Evolutionary conservation across 1,140 invertebrate species (phyloP).

Genomic region (Psix sp.): DNA sequence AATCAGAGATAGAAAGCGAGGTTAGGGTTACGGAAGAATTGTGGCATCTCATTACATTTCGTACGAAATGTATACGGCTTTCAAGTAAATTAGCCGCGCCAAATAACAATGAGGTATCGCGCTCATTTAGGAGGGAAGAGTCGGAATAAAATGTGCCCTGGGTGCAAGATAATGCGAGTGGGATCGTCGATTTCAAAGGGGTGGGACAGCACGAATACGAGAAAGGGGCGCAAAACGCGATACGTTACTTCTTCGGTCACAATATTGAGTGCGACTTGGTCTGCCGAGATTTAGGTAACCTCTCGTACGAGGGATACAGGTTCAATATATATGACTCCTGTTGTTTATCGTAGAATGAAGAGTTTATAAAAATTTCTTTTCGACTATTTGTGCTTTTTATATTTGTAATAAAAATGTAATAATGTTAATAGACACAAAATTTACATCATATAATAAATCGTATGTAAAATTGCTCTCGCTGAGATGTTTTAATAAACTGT

Average conservation of each 20-base stretch:
- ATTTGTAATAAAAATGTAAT: too few relatives aligned
- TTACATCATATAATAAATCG: too few relatives aligned
- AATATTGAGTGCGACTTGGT: slow-evolving; percentile 74
- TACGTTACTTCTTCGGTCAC: slow-evolving; percentile 73
- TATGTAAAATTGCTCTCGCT: too few relatives aligned
- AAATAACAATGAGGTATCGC: slow-evolving; percentile 38
- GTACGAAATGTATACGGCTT: slow-evolving; percentile 17
- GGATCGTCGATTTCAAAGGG: slow-evolving; percentile 55
- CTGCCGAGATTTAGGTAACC: slow-evolving; percentile 72
- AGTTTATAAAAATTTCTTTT: too few relatives aligned
- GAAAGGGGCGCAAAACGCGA: slow-evolving; percentile 65
- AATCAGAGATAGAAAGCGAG: background rate
- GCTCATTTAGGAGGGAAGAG: slow-evolving; percentile 42
- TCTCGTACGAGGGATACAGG: slow-evolving; percentile 44
- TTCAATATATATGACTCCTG: slow-evolving; percentile 62
- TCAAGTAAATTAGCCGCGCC: slow-evolving; percentile 15
- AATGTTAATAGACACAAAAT: too few relatives aligned
- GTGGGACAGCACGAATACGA: slow-evolving; percentile 51
- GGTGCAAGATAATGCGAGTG: slow-evolving; percentile 47
- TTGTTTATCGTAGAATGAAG: slow-evolving; percentile 43
- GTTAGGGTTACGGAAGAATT: background rate
- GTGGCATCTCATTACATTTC: slow-evolving; percentile 27
- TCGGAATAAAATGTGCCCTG: slow-evolving; percentile 55
- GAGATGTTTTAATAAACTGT: too few relatives aligned
- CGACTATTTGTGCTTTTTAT: too few relatives aligned